Percentiles rank a stretch among this genome's conserved stretches.
phyloP scores from a whole-genome alignment of 2,113 vertebrate species.

The Gorsachius goisagi region DNA sequence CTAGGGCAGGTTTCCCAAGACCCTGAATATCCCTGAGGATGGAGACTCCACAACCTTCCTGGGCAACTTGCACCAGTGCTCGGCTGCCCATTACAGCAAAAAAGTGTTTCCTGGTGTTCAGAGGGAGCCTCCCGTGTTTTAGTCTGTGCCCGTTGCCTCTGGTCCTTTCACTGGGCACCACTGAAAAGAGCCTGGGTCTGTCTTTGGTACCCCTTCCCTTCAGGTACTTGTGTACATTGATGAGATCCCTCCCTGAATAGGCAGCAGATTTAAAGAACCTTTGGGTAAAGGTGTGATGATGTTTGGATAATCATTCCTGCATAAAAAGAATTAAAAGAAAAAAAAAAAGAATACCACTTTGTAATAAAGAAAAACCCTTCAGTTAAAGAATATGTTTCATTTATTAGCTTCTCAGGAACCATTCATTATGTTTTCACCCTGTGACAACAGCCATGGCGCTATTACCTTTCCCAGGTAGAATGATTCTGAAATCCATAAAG shows the following conservation, averaged over 20 bases:
- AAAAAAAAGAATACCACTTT: rapidly evolving
- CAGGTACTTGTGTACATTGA: not conserved
- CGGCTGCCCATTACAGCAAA: not conserved
- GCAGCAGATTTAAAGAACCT: not conserved
- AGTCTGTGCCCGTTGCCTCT: not conserved
- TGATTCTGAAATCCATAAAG: not conserved
- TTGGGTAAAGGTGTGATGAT: not conserved
- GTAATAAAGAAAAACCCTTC: not conserved
- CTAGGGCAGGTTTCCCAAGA: not conserved
- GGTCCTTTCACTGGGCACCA: not conserved
- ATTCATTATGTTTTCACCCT: not conserved
- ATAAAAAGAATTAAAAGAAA: not conserved
- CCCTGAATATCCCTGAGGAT: not conserved
- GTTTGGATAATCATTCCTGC: not conserved
- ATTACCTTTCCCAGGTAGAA: not conserved
- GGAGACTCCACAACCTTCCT: not conserved
- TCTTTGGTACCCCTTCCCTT: not conserved
- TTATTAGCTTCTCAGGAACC: not conserved
- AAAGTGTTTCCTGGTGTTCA: not conserved
- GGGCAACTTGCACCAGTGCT: not conserved
- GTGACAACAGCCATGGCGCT: not conserved
- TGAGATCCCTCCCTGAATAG: not conserved
- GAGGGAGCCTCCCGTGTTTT: not conserved
- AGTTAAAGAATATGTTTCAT: not conserved
- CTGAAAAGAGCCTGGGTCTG: not conserved